A percentile compares a stretch with the other conserved stretches of the same genome.
These are phyloP conservation scores for Clanis bilineata DNA, from an alignment of 2,888 invertebrate species.

Conservation along the genomic window DNA sequence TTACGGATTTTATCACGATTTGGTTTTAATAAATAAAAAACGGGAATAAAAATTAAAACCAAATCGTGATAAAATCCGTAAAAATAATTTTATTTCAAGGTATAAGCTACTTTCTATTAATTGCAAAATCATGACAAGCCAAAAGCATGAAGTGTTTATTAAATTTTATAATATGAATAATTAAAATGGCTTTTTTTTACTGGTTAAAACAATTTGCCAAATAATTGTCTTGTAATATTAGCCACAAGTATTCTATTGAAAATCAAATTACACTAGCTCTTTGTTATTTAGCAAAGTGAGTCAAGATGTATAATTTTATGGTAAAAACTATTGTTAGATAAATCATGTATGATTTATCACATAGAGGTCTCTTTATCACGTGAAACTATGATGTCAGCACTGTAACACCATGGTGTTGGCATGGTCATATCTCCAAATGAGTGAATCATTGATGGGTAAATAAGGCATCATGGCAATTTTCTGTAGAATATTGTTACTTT, in stretches of 20 bases:
- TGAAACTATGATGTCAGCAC: neutral
- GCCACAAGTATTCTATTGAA: neutral
- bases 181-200: no score
- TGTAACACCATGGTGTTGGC: neutral
- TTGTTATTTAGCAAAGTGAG: neutral
- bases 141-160: no score
- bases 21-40: no score
- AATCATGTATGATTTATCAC: neutral
- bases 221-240: neutral
- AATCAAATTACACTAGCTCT: neutral
- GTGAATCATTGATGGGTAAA: neutral
- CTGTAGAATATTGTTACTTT: no score
- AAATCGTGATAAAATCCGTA: no score
- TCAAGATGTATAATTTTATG: neutral
- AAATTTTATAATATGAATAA: no score
- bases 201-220: no score
- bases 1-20: no score
- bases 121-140: no score
- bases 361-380: neutral
- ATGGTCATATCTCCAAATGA: neutral
- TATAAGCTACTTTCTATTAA: no score
- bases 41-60: no score
- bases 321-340: neutral
- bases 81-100: no score
- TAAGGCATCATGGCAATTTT: neutral